Conservation (phyloP, 2,113 vertebrate species). For the Emydura subglobosa region DNA sequence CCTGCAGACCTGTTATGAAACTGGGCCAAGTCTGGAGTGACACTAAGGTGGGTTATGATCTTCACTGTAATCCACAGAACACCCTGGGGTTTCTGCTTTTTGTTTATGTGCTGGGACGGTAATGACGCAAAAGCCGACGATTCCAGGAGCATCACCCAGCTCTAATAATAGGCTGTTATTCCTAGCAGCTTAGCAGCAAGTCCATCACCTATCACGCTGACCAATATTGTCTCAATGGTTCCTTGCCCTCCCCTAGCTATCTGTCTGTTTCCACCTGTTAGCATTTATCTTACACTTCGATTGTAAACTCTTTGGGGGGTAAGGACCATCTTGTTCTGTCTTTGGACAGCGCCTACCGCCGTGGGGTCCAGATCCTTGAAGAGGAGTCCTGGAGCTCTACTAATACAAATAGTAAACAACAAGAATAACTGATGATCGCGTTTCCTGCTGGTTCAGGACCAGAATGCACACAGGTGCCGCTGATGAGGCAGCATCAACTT, state of each 20-base stretch:
- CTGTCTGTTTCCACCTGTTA: neutral
- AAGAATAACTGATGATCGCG: rapidly evolving
- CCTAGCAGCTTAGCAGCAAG: neutral
- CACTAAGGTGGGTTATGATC: neutral
- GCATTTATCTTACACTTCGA: neutral
- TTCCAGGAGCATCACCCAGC: neutral
- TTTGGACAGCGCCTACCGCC: neutral
- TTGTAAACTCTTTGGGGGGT: neutral
- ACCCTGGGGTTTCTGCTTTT: neutral
- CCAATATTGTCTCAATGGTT: neutral
- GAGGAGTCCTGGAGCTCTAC: neutral
- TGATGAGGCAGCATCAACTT: rapidly evolving
- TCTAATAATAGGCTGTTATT: neutral
- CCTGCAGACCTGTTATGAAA: neutral
- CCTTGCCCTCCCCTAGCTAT: neutral
- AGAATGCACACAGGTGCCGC: neutral
- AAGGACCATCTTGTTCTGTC: neutral
- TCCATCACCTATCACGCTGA: neutral
- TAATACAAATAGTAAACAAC: neutral
- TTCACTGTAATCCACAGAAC: neutral
- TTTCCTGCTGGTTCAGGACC: neutral
- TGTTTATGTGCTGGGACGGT: neutral
- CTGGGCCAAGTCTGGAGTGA: neutral
- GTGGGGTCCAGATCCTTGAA: neutral
- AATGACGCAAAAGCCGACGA: neutral